These are phyloP conservation scores for Stylophora pistillata DNA, from an alignment of 64 coral and sea anemone genomes.

Conservation along the genomic window DNA sequence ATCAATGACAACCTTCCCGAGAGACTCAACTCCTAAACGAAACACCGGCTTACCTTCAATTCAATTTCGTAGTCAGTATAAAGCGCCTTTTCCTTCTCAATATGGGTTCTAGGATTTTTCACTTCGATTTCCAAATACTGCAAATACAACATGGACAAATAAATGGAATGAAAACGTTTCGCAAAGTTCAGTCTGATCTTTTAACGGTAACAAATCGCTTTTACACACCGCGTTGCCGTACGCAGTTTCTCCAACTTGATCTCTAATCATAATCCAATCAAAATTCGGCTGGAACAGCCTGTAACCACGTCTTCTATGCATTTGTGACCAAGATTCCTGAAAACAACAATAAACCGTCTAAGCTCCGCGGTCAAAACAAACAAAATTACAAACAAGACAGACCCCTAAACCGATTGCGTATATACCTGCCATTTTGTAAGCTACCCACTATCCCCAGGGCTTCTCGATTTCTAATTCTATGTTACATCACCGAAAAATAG, in stretches of 20 bases:
- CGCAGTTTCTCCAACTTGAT: constrained; percentile 62
- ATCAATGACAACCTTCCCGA: too few species aligned
- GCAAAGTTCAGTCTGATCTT: not conserved
- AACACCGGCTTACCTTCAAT: constrained; percentile 65
- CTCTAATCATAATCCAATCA: constrained; percentile 67
- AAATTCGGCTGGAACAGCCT: constrained; percentile 24
- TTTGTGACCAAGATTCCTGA: constrained; percentile 1
- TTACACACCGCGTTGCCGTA: constrained; percentile 63
- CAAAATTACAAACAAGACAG: not conserved
- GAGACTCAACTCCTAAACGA: too few species aligned
- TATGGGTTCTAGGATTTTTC: constrained; percentile 87
- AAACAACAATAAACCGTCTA: constrained; percentile 3
- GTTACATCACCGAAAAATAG: too few species aligned
- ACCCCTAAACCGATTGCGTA: not conserved
- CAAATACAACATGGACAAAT: constrained; percentile 18
- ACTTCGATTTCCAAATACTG: constrained; percentile 89
- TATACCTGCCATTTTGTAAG: constrained; percentile 22
- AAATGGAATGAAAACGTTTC: not conserved
- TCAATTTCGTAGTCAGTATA: constrained; percentile 88
- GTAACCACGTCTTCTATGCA: constrained; percentile 22
- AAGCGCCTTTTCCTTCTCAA: constrained; percentile 78
- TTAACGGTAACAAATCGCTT: not conserved
- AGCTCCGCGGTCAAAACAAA: not conserved
- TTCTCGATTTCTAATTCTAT: too few species aligned
- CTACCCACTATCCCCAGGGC: not conserved